Evolutionary conservation across 2,113 vertebrate genomes (phyloP).

Genomic region (Andinoacara biseriatus): DNA sequence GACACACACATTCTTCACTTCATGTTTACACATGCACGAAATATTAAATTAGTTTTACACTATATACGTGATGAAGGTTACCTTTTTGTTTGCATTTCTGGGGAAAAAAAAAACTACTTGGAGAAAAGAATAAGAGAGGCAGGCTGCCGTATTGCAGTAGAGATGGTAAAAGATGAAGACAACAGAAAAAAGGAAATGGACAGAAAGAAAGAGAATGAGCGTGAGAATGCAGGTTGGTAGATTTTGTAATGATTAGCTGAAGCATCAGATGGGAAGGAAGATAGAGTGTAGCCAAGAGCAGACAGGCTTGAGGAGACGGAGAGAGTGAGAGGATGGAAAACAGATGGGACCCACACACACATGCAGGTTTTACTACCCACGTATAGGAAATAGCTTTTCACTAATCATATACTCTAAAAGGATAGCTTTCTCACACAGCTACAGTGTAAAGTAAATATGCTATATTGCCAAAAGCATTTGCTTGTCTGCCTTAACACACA

Average conservation of each 20-base stretch:
- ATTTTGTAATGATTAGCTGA: slow-evolving; percentile 22
- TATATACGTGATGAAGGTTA: not conserved
- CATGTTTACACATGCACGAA: not conserved
- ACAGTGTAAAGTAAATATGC: slow-evolving; percentile 4
- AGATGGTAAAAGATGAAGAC: not conserved
- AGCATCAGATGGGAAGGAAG: slow-evolving; percentile 44
- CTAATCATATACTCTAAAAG: not conserved
- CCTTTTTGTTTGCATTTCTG: not conserved
- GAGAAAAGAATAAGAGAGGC: not conserved
- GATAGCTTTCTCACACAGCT: not conserved
- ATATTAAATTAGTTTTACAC: not conserved
- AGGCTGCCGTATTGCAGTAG: not conserved
- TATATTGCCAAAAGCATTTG: too few species aligned
- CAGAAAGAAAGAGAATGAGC: not conserved
- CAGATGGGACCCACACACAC: slow-evolving; percentile 50
- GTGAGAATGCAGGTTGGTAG: not conserved
- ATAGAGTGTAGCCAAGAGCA: slow-evolving; percentile 41
- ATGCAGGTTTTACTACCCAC: not conserved
- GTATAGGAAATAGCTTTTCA: not conserved
- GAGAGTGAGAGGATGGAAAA: slow-evolving; percentile 39
- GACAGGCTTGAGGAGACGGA: slow-evolving; percentile 13
- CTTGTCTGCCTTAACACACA: too few species aligned
- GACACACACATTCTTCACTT: not conserved
- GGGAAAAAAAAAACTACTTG: not conserved
- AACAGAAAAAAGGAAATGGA: not conserved